Evolutionary conservation across 2,888 invertebrate species (phyloP), one percentile per base, ranked within the genome.

Genomic region (Chymomyza procnemis): DNA sequence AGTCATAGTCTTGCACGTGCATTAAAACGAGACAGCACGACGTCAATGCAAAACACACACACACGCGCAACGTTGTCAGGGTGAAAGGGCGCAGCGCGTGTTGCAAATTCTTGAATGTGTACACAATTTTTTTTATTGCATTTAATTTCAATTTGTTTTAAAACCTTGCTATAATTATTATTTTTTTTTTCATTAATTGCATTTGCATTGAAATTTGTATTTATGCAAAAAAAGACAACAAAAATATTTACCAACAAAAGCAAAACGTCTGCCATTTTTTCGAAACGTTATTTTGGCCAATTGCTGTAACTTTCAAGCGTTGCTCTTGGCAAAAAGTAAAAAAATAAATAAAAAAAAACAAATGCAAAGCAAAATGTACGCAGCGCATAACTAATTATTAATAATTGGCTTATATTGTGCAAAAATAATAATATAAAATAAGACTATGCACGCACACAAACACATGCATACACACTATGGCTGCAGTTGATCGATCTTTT

Each of bases 11-110:
- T 21, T 48, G 64, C 9, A 58, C 22, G 57, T 75, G 69, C 63
- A 81, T 67, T 66, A 61, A 67, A 80, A 84, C 69, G 79, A 80
- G 84, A 80, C 71, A 66, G 78, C 84, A 78, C 66, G 56, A 74
- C 12, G 57, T 6, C 6, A 26, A 41, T 12, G 52, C 22, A 41
- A 3, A 4, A 2, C 22, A 50, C 18, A 18, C 21, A 54, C 3
- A n/a, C 61, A 69, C 61, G 19, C 19, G 12, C 34, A 41, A 41
- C 9, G 3, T 56, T 63, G 56, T 26, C 34, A 41, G 12, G 48
- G 19, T 16, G n/a, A 14, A 47, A 55, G 57, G 50, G 66, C 60
- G 55, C 59, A 55, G 55, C 52, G 56, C 65, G 55, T 67, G 63
- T 64, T 56, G 58, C 34, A 21, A 71, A 72, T 64, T 65, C 62